Conservation (phyloP, 2,888 invertebrate genomes). For the Oxyteleia sp. region DNA sequence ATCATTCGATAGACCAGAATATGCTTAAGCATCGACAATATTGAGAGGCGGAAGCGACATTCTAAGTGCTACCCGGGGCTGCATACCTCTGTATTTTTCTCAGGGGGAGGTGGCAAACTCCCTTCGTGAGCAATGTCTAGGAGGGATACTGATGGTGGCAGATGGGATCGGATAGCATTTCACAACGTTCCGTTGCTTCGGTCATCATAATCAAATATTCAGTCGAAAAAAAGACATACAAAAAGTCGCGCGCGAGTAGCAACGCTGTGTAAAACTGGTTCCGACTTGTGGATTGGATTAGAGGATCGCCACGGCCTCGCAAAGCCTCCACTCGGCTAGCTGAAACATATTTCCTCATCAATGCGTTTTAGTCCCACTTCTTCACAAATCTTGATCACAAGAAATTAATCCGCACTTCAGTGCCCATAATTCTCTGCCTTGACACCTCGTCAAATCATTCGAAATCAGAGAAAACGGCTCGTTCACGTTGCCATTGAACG, state of each 20-base stretch:
- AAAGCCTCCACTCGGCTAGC: slow-evolving; percentile 86
- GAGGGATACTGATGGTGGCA: slow-evolving; percentile 71
- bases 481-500: slow-evolving; percentile 47
- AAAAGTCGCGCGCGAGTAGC: slow-evolving; percentile 26
- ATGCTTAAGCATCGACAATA: slow-evolving; percentile 20
- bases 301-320: slow-evolving; percentile 85
- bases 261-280: slow-evolving; percentile 80
- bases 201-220: not conserved
- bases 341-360: slow-evolving; percentile 84
- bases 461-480: slow-evolving; percentile 20
- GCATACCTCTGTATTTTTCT: slow-evolving; percentile 86
- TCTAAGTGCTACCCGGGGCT: slow-evolving; percentile 87
- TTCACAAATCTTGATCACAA: slow-evolving; percentile 43
- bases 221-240: slow-evolving; percentile 2
- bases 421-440: slow-evolving; percentile 36
- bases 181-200: slow-evolving; percentile 77
- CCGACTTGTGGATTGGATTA: slow-evolving; percentile 75
- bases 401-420: slow-evolving; percentile 8
- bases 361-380: slow-evolving; percentile 71
- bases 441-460: slow-evolving; percentile 27
- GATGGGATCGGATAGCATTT: slow-evolving; percentile 78
- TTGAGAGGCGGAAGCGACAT: slow-evolving; percentile 81
- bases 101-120: slow-evolving; percentile 82
- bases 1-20: not conserved
- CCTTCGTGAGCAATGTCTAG: slow-evolving; percentile 83